phyloP scores from a whole-genome alignment of 1,140 invertebrate genomes.

The Drosophila micromelanica region DNA sequence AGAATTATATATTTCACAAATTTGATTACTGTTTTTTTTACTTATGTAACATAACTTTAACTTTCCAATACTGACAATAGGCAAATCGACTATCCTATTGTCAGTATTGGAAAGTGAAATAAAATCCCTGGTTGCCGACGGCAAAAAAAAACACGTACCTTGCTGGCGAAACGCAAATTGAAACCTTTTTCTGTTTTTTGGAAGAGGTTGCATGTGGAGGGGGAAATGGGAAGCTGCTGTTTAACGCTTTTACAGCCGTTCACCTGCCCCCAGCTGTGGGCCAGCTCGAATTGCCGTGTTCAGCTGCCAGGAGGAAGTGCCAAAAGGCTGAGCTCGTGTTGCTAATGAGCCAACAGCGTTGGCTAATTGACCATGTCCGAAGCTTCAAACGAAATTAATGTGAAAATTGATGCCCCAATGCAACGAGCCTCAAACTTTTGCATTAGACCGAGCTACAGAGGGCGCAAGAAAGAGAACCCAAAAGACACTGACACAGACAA shows the following conservation, averaged over 20 bases:
- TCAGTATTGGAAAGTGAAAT: too few species aligned
- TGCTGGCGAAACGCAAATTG: conserved; percentile 31
- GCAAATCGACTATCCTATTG: too few species aligned
- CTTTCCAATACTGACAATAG: too few species aligned
- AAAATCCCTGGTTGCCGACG: too few species aligned
- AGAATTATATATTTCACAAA: too few species aligned
- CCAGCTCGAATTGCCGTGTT: conserved; percentile 9
- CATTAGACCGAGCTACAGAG: not conserved
- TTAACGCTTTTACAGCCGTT: conserved; percentile 11
- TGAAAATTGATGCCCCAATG: conserved; percentile 45
- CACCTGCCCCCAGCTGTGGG: not conserved
- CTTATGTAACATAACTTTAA: too few species aligned
- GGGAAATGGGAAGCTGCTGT: not conserved
- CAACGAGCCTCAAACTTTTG: conserved; percentile 12
- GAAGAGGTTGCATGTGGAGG: not conserved
- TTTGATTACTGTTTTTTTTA: too few species aligned
- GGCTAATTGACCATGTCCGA: conserved; percentile 44
- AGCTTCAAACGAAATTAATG: conserved; percentile 56
- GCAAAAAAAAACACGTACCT: not conserved
- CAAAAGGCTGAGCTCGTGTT: conserved; percentile 21
- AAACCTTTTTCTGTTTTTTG: conserved; percentile 4
- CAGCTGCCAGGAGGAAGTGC: too few species aligned
- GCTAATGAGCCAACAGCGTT: conserved; percentile 52
- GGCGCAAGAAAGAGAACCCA: not conserved
- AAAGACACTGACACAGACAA: not conserved